A percentile compares a stretch with the other conserved stretches of the same genome.
phyloP scores from a whole-genome alignment of 2,113 vertebrate genomes.

The Atrichornis clamosus region DNA sequence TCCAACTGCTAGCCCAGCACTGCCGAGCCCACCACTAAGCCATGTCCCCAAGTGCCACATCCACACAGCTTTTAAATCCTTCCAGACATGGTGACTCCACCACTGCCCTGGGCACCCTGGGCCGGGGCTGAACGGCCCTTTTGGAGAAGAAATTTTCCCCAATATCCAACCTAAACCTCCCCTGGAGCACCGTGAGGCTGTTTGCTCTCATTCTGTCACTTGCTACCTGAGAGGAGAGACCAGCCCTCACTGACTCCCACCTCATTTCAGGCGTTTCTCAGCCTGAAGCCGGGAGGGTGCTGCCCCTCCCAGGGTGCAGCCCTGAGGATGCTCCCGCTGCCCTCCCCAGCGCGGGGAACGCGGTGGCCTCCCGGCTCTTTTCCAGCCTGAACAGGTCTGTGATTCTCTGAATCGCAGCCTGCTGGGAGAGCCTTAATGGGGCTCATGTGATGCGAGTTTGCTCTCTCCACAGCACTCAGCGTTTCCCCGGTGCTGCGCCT shows the following conservation, averaged over 20 bases:
- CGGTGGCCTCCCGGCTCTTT: neutral
- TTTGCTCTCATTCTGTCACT: neutral
- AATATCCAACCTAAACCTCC: neutral
- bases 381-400: neutral
- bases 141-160: neutral
- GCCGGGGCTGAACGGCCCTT: neutral
- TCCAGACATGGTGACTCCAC: neutral
- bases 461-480: neutral
- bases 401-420: neutral
- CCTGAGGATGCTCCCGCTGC: neutral
- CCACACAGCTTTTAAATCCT: accelerated
- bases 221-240: neutral
- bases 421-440: neutral
- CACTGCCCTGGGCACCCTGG: neutral
- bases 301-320: accelerated
- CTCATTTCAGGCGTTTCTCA: accelerated
- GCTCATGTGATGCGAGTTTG: neutral
- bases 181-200: neutral
- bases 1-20: neutral
- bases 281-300: neutral
- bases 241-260: neutral
- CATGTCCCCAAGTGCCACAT: neutral
- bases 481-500: neutral
- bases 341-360: neutral
- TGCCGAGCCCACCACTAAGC: neutral